Percentiles rank a stretch among this genome's conserved stretches.
Conservation (phyloP, 2,113 vertebrate genomes). For the Amphilophus citrinellus region DNA sequence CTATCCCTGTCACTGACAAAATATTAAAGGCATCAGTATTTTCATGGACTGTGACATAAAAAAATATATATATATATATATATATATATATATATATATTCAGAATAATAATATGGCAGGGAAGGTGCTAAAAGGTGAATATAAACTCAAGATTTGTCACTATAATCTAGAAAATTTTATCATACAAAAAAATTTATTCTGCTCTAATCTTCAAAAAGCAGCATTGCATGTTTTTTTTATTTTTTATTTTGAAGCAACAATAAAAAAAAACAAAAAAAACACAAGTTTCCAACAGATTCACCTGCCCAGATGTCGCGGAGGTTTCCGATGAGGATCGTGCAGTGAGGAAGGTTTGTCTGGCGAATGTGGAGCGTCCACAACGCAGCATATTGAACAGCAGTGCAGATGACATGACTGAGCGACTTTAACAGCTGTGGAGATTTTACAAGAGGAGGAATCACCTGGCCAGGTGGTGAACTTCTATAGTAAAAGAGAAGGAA, state of each 20-base stretch:
- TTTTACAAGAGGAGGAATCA: not conserved
- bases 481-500: not conserved
- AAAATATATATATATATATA: no score
- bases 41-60: not conserved
- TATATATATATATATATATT: no score
- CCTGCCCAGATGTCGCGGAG: slow-evolving; percentile 21
- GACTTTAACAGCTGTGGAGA: slow-evolving; percentile 19
- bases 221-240: not conserved
- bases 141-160: no score
- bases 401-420: slow-evolving; percentile 43
- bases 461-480: not conserved
- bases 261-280: not conserved
- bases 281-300: not conserved
- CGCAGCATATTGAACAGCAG: slow-evolving; percentile 49
- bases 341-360: slow-evolving; percentile 11
- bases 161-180: no score
- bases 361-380: not conserved
- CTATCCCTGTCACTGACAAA: not conserved
- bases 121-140: not conserved
- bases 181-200: not conserved
- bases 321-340: not conserved
- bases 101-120: no score
- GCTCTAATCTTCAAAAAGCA: not conserved
- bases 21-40: not conserved
- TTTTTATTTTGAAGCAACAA: not conserved